Conservation (phyloP, 1,140 invertebrate genomes). For the Aphelenchoides fujianensis region DNA sequence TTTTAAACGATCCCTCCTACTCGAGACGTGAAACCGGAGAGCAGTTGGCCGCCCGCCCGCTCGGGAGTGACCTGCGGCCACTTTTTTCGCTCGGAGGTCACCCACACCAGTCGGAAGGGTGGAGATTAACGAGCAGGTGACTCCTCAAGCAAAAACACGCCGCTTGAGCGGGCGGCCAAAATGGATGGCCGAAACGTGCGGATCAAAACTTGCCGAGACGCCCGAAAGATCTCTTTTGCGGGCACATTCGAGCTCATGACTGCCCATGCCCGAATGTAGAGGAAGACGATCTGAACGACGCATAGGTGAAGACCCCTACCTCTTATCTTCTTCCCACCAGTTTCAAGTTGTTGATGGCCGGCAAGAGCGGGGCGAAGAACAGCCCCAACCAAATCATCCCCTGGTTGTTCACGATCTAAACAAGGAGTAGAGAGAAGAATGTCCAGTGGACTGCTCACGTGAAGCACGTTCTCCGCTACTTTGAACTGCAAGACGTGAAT, state of each 20-base stretch:
- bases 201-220: conserved; percentile 37
- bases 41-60: not conserved
- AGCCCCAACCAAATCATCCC: conserved; percentile 81
- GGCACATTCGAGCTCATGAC: conserved; percentile 84
- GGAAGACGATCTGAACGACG: no score
- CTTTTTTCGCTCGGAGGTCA: conserved; percentile 1
- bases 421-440: no score
- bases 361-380: conserved; percentile 91
- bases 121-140: conserved; percentile 1
- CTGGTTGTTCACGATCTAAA: conserved; percentile 93
- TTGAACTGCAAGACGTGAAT: no score
- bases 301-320: no score
- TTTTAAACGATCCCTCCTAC: not conserved
- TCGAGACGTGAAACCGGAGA: not conserved
- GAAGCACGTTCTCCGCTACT: conserved; percentile 94
- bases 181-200: not conserved
- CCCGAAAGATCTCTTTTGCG: conserved; percentile 80
- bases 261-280: conserved; percentile 72
- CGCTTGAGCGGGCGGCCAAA: no score
- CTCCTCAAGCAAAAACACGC: no score
- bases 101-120: no score
- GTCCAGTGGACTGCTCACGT: no score
- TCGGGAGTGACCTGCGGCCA: not conserved
- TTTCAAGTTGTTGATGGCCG: conserved; percentile 83
- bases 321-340: no score